Percentiles rank a stretch among this genome's conserved stretches.
Evolutionary conservation across 2,797 vertebrate genomes (phyloP).

Genomic region (Coendou prehensilis): DNA sequence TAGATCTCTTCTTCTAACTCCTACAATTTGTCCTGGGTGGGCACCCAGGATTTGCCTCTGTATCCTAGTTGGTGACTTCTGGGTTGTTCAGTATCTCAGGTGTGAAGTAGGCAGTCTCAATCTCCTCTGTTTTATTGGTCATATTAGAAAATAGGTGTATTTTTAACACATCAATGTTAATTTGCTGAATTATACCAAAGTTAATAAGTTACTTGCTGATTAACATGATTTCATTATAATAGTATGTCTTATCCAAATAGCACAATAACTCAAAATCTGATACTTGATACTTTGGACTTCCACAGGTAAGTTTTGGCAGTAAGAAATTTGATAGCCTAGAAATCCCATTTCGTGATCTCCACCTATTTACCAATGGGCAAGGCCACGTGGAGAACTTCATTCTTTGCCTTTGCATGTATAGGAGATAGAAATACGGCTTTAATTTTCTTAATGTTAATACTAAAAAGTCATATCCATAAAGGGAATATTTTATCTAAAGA

Average conservation of each 20-base stretch:
- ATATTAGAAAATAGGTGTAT: not conserved
- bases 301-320: not conserved
- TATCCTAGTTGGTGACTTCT: not conserved
- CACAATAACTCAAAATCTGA: not conserved
- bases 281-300: not conserved
- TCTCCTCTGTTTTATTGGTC: not conserved
- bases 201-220: not conserved
- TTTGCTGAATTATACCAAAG: not conserved
- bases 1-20: not conserved
- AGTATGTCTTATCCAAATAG: not conserved
- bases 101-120: not conserved
- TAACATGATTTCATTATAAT: not conserved
- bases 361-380: not conserved
- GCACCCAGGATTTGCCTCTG: not conserved
- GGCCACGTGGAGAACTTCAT: not conserved
- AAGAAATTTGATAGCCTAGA: not conserved
- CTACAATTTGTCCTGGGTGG: not conserved
- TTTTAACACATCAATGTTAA: not conserved
- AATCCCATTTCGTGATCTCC: not conserved
- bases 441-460: constrained; percentile 1
- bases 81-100: not conserved
- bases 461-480: not conserved
- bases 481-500: not conserved
- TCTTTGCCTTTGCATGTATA: not conserved
- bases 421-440: not conserved